These are phyloP conservation scores for Pelagia noctiluca DNA, from an alignment of 30 jellyfish, hydroid and myxozoan genomes.

Conservation along the genomic window DNA sequence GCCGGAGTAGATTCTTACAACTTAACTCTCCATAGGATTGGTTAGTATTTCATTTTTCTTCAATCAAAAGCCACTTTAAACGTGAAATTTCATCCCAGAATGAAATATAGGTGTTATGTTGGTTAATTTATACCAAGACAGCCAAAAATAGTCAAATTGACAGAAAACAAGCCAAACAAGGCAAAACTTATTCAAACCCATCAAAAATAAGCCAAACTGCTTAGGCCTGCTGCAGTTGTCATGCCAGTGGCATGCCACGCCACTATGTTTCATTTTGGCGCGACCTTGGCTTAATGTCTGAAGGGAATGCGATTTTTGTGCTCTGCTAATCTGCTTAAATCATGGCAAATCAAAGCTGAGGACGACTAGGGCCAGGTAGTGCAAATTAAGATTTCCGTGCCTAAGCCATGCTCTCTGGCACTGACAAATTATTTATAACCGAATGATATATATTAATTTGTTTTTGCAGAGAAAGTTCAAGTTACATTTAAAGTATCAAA, in stretches of 20 bases:
- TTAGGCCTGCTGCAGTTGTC: too few relatives aligned
- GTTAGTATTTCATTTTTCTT: constrained; percentile 20
- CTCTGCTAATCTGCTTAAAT: too few relatives aligned
- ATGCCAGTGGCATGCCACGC: too few relatives aligned
- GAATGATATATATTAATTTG: not conserved
- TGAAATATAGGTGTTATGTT: too few relatives aligned
- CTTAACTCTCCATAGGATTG: constrained; percentile 54
- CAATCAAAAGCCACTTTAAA: not conserved
- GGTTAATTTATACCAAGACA: not conserved
- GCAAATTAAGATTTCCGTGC: not conserved
- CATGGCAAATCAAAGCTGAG: not conserved
- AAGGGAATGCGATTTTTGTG: too few relatives aligned
- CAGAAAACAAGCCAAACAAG: too few relatives aligned
- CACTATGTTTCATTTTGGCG: too few relatives aligned
- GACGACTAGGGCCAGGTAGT: not conserved
- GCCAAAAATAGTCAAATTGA: too few relatives aligned
- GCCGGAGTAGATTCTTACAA: constrained; percentile 45
- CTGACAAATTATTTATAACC: not conserved
- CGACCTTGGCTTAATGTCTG: too few relatives aligned
- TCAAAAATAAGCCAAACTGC: too few relatives aligned
- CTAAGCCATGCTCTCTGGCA: too few relatives aligned
- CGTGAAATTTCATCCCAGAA: not conserved
- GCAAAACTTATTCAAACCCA: not conserved
- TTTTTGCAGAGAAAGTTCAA: constrained; percentile 52
- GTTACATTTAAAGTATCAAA: constrained; percentile 8